A percentile compares a stretch with the other conserved stretches of the same genome.
These are phyloP conservation scores for Trochalopteron elliotii DNA, from an alignment of 2,113 vertebrate species.

Conservation along the genomic window DNA sequence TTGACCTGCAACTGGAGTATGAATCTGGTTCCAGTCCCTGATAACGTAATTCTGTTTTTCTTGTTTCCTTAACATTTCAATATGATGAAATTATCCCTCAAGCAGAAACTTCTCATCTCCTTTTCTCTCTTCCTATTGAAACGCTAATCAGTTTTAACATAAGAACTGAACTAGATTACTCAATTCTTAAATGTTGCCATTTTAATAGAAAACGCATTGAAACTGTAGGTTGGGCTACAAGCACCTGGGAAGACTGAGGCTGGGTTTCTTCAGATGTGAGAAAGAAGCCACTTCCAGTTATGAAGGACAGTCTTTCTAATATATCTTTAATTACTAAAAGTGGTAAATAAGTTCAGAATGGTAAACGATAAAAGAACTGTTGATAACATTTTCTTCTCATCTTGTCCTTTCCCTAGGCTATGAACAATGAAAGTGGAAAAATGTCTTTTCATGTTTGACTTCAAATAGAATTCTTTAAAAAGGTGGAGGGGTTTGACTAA, in stretches of 20 bases:
- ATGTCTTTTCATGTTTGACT: slow-evolving; percentile 1
- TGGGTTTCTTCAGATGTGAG: background rate
- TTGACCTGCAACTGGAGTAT: background rate
- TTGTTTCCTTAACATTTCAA: background rate
- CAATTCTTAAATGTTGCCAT: background rate
- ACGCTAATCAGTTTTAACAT: background rate
- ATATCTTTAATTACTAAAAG: background rate
- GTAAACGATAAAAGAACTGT: background rate
- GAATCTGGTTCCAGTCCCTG: background rate
- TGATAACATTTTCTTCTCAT: slow-evolving; percentile 12
- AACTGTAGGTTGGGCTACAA: background rate
- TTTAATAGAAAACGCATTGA: background rate
- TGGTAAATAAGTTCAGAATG: background rate
- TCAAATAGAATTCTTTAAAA: slow-evolving; percentile 7
- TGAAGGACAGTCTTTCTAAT: background rate
- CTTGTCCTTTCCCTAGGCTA: background rate
- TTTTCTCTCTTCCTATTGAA: background rate
- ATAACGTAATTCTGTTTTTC: background rate
- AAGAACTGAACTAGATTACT: background rate
- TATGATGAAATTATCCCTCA: background rate
- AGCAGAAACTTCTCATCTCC: background rate
- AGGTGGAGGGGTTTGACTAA: background rate
- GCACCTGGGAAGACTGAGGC: background rate
- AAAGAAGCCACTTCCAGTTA: background rate
- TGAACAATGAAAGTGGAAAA: slow-evolving; percentile 4